Base-by-base conservation (phyloP, 2,797 vertebrate species). In the Naso thynnoides region DNA sequence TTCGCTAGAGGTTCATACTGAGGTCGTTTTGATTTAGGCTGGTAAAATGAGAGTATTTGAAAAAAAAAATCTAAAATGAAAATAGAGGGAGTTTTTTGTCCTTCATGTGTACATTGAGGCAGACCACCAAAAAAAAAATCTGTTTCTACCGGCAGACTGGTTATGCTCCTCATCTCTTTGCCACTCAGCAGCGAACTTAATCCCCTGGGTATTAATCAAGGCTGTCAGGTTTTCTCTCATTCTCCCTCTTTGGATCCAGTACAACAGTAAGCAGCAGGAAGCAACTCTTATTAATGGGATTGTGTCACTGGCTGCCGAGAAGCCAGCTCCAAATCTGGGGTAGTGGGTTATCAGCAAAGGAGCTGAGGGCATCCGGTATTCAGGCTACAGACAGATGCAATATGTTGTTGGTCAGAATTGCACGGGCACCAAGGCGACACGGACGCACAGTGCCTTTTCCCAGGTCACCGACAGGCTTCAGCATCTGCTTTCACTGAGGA, bases 251-350 rank as follows among this genome's bases (percentile, higher is more conserved):
- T 86, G 85, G 85, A 81, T 74, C 41, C 73, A 59, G 70, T 67
- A 57, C 84, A 80, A 70, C 63, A 58, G 76, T 82, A 78, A 83
- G 59, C 87, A 84, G 77, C 86, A 86, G 80, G 71, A 71, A 73
- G 76, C 70, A 79, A 84, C 89, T 89, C 79, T 87, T 73, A 86
- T 86, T 91, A 90, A 91, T 91, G 89, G 82, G 85, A 86, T 87
- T 90, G 81, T 88, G 84, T 90, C 82, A 87, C 58, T 79, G 78
- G 57, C 71, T 87, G 88, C 70, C 79, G 84, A 69, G 82, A 87
- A 82, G 81, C 85, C 52, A 44, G 21, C 67, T 70, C 53, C 33
- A 65, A 83, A 92, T 90, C 84, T 92, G 85, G 89, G 86, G 75
- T 90, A 89, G 81, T 87, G 78, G 90, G 87, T 85, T 91, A 91